Evolutionary conservation across 92 coral and sea anemone species (phyloP).

Genomic region (Muricea muricata): DNA sequence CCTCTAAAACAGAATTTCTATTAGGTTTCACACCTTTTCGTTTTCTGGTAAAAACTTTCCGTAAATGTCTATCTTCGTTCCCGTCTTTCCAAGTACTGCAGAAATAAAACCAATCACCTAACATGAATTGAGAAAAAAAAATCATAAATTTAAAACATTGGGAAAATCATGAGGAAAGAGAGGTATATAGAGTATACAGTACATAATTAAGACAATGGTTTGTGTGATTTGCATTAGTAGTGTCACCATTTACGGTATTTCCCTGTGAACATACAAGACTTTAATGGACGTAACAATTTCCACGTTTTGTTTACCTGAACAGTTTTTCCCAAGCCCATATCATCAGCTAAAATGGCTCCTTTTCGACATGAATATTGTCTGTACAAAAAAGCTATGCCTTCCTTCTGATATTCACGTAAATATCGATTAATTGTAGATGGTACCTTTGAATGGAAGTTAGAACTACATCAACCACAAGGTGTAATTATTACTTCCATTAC

Average conservation of each 20-base stretch:
- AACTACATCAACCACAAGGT: too few species aligned
- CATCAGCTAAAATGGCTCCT: constrained; percentile 94
- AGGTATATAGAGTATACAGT: too few species aligned
- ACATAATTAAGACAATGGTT: too few species aligned
- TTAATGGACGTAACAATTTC: background rate
- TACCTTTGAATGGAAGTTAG: constrained; percentile 65
- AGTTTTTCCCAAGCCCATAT: constrained; percentile 97
- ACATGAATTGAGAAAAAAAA: background rate
- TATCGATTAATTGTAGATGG: constrained; percentile 91
- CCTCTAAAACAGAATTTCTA: too few species aligned
- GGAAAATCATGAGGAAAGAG: too few species aligned
- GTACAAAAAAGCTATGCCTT: constrained; percentile 81
- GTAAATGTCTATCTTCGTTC: constrained; percentile 88
- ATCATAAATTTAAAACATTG: background rate
- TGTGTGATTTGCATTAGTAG: too few species aligned
- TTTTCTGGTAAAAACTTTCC: constrained; percentile 70
- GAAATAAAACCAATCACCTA: constrained; percentile 90
- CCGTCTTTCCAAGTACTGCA: constrained; percentile 91
- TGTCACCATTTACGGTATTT: too few species aligned
- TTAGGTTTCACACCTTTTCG: constrained; percentile 51
- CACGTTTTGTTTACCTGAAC: constrained; percentile 69
- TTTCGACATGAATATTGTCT: constrained; percentile 72
- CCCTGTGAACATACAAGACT: too few species aligned
- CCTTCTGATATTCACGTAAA: constrained; percentile 90
- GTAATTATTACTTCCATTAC: too few species aligned